These are phyloP conservation scores for Psophia crepitans DNA, from an alignment of 2,113 vertebrate genomes.

Conservation along the genomic window DNA sequence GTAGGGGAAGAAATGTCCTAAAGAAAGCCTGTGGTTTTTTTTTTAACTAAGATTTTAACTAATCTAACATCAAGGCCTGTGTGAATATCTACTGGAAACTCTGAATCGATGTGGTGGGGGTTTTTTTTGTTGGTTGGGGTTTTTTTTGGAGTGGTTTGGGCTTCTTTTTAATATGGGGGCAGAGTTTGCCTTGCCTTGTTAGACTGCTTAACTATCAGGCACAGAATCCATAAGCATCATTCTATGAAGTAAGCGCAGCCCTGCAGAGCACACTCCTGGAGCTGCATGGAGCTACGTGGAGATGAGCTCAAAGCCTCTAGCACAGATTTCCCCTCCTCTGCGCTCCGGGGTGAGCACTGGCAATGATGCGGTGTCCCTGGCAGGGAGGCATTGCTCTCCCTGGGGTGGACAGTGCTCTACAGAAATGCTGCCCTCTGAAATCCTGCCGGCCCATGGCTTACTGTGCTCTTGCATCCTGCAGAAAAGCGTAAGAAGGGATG, in stretches of 20 bases:
- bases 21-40: background rate
- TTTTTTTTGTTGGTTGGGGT: background rate
- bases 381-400: background rate
- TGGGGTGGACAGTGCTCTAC: accelerated
- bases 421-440: background rate
- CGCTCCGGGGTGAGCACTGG: accelerated
- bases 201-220: background rate
- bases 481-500: background rate
- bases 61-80: background rate
- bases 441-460: background rate
- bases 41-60: background rate
- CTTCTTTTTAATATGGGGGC: background rate
- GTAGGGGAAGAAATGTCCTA: background rate
- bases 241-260: background rate
- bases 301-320: background rate
- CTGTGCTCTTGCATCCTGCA: background rate
- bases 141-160: background rate
- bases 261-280: background rate
- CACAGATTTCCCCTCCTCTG: background rate
- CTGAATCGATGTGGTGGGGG: accelerated
- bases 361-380: background rate
- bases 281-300: background rate
- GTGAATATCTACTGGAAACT: background rate
- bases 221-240: background rate
- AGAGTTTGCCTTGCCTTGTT: background rate